Conservation (phyloP, 1,140 invertebrate genomes). For the Drosophila sturtevanti region DNA sequence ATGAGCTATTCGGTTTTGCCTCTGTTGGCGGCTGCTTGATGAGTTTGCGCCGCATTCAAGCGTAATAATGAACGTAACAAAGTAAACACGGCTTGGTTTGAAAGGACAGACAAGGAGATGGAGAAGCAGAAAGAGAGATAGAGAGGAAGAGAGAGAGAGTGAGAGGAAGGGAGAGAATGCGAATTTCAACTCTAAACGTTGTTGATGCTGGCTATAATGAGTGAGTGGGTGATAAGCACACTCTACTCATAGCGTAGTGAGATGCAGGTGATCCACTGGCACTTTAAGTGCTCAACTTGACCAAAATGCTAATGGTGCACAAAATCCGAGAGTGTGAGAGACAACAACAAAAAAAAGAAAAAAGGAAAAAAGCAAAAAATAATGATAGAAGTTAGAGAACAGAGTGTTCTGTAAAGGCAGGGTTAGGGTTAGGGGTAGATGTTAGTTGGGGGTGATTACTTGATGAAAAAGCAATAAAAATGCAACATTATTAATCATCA, state of each 20-base stretch:
- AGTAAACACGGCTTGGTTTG: conserved; percentile 34
- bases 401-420: too few relatives aligned
- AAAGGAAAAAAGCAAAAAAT: neutral
- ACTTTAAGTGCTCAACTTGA: conserved; percentile 40
- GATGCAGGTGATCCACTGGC: conserved; percentile 25
- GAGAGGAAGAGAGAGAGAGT: neutral
- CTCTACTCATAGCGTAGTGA: neutral
- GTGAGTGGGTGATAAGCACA: conserved; percentile 15
- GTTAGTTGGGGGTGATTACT: conserved; percentile 13
- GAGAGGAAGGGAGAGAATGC: neutral
- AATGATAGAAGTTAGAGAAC: too few relatives aligned
- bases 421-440: neutral
- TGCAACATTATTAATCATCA: conserved; percentile 81
- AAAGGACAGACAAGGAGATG: too few relatives aligned
- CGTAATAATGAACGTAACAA: conserved; percentile 68
- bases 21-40: conserved; percentile 45
- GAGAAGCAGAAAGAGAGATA: too few relatives aligned
- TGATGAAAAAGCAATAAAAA: conserved; percentile 80
- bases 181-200: conserved; percentile 14
- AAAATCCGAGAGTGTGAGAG: conserved; percentile 7
- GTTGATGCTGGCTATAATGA: conserved; percentile 32
- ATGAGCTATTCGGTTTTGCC: neutral
- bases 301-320: conserved; percentile 16
- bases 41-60: conserved; percentile 76
- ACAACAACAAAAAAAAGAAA: neutral